Evolutionary conservation across 2,888 invertebrate species (phyloP).

Genomic region (Trichogramma evanescens): DNA sequence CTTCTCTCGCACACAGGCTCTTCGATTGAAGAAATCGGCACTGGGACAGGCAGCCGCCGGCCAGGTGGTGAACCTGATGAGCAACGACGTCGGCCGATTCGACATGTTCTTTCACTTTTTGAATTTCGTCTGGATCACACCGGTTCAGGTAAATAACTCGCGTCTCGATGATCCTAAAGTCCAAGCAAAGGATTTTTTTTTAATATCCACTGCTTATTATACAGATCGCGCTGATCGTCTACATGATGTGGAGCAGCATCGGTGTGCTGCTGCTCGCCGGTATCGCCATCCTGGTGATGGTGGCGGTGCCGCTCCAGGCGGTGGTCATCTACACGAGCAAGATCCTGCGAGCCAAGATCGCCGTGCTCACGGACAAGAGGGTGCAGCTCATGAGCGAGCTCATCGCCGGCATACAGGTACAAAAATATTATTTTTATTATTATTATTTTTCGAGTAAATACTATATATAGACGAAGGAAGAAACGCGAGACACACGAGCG

Average conservation of each 20-base stretch:
- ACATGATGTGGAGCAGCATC: conserved; percentile 33
- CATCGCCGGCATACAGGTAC: conserved; percentile 83
- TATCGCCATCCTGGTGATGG: conserved; percentile 67
- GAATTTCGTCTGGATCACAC: conserved; percentile 84
- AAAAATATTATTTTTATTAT: neutral
- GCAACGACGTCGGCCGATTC: conserved; percentile 89
- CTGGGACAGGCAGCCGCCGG: conserved; percentile 73
- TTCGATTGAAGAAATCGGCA: conserved; percentile 64
- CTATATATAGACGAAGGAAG: too few species aligned
- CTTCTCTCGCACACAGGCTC: conserved; percentile 50
- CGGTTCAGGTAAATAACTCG: conserved; percentile 67
- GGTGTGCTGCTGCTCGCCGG: conserved; percentile 63
- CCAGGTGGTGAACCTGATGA: conserved; percentile 85
- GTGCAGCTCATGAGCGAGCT: conserved; percentile 93
- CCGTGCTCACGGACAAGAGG: conserved; percentile 79
- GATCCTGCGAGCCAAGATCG: conserved; percentile 68
- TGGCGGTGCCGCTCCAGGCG: conserved; percentile 75
- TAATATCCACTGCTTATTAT: neutral
- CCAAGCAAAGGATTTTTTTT: neutral
- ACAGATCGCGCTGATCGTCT: conserved; percentile 29
- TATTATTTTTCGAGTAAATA: neutral
- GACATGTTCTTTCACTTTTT: conserved; percentile 77
- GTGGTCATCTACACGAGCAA: conserved; percentile 25
- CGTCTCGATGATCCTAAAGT: too few species aligned
- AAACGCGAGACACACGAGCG: too few species aligned